A percentile compares a stretch with the other conserved stretches of the same genome.
phyloP scores from a whole-genome alignment of 2,888 invertebrate species.

The Uropetala carovei region DNA sequence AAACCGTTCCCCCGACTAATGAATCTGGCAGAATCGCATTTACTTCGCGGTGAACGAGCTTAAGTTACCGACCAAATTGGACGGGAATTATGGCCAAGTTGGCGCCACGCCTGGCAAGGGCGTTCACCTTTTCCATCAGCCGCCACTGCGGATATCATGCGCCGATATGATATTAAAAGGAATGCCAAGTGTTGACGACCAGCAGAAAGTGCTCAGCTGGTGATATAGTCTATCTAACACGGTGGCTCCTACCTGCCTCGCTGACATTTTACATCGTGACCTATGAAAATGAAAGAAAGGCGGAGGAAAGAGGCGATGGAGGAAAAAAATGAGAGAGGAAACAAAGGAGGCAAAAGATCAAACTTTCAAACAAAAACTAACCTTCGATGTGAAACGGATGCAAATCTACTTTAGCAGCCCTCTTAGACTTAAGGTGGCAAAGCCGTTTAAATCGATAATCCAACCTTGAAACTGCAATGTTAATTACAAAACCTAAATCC shows the following conservation, averaged over 20 bases:
- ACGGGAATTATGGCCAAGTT: neutral
- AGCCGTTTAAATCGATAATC: no score
- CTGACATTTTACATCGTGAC: slow-evolving; percentile 8
- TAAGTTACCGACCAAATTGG: neutral
- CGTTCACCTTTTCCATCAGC: neutral
- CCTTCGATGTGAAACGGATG: no score
- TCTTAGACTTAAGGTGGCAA: no score
- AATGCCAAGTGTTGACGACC: neutral
- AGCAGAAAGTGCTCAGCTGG: neutral
- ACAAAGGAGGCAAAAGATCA: no score
- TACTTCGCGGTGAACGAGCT: neutral
- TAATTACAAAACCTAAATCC: no score
- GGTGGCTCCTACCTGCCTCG: neutral
- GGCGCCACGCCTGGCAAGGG: neutral
- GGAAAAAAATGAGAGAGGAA: no score
- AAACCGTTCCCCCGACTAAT: no score
- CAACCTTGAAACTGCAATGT: no score
- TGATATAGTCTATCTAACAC: neutral
- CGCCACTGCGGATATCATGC: neutral
- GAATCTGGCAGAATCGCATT: no score
- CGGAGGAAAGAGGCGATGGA: no score
- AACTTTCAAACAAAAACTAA: no score
- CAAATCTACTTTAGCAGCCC: no score
- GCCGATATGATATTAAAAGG: neutral
- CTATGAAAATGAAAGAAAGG: neutral